A percentile compares a stretch with the other conserved stretches of the same genome.
phyloP scores from a whole-genome alignment of 2,113 vertebrate species.

The rabbit (Oryctolagus cuniculus) region DNA sequence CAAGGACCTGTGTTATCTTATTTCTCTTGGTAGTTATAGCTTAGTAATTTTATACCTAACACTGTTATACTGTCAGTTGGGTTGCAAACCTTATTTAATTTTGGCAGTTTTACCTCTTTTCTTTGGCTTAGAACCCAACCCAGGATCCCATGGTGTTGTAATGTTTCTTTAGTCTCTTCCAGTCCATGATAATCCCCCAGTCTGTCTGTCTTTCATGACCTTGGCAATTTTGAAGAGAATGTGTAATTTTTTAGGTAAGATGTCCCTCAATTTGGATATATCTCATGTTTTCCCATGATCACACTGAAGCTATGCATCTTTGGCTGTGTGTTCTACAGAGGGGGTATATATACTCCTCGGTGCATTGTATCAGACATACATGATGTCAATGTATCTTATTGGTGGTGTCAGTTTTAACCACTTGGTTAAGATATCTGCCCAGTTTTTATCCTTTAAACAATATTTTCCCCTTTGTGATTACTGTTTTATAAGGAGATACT shows the following conservation, averaged over 20 bases:
- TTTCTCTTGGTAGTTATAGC: background rate
- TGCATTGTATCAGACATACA: background rate
- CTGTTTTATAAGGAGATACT: background rate
- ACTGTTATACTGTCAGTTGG: background rate
- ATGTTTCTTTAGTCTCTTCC: background rate
- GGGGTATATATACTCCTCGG: background rate
- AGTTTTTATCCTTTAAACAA: background rate
- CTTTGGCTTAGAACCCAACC: background rate
- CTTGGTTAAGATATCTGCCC: background rate
- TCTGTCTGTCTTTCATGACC: background rate
- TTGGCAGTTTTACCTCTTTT: background rate
- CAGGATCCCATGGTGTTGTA: background rate
- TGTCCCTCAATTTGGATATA: background rate
- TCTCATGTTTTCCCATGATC: background rate
- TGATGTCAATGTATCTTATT: background rate
- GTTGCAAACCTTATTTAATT: background rate
- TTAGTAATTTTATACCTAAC: background rate
- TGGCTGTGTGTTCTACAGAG: background rate
- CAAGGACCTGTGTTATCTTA: background rate
- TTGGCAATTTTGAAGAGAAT: background rate
- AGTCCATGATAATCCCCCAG: background rate
- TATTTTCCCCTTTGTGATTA: background rate
- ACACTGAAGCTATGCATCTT: background rate
- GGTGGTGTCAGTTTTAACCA: background rate
- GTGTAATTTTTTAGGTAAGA: background rate